Evolutionary conservation across 1,140 invertebrate genomes (phyloP).

Genomic region (Belonocnema kinseyi): DNA sequence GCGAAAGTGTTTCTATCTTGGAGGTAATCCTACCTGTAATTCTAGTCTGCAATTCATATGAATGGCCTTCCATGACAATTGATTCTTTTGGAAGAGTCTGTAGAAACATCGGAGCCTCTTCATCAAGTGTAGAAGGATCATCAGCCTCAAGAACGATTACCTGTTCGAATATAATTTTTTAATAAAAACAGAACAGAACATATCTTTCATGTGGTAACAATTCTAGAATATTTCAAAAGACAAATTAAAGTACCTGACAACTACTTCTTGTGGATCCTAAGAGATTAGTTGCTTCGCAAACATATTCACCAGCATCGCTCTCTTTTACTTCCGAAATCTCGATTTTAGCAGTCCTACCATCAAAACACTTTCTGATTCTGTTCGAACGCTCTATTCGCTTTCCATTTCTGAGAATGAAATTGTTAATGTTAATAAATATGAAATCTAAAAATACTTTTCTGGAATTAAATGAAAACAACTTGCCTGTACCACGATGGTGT

Average conservation of each 20-base stretch:
- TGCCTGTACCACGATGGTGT: constrained; percentile 79
- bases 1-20: too few relatives aligned
- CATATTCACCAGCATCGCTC: constrained; percentile 81
- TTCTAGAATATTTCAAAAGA: neutral
- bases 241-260: constrained; percentile 55
- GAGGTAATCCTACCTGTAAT: constrained; percentile 66
- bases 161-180: constrained; percentile 40
- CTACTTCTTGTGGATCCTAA: constrained; percentile 61
- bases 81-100: constrained; percentile 70
- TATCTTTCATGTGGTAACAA: neutral
- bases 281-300: constrained; percentile 83
- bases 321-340: constrained; percentile 75
- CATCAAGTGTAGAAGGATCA: constrained; percentile 58
- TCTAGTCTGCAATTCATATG: constrained; percentile 77
- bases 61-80: constrained; percentile 78
- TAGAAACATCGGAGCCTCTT: constrained; percentile 73
- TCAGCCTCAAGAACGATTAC: constrained; percentile 57
- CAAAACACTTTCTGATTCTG: constrained; percentile 67
- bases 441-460: neutral
- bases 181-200: constrained; percentile 7
- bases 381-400: constrained; percentile 68
- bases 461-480: constrained; percentile 37
- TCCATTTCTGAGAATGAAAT: constrained; percentile 73
- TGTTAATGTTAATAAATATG: neutral
- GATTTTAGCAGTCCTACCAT: constrained; percentile 72